Conservation (phyloP, 2,888 invertebrate genomes). For the Ceramica pisi region DNA sequence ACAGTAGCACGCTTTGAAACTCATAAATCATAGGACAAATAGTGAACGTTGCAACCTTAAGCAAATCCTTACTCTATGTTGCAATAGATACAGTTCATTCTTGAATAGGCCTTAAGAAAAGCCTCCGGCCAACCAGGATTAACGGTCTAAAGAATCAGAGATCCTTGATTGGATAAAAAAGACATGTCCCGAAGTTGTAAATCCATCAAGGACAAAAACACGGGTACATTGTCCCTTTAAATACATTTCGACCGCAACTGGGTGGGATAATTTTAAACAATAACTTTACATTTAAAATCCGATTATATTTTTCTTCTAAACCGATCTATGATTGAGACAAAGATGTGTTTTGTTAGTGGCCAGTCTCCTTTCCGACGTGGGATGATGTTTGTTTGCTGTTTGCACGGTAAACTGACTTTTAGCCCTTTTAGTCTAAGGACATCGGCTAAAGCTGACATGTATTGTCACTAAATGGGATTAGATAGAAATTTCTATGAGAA, state of each 20-base stretch:
- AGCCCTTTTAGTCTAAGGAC: slow-evolving; percentile 38
- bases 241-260: slow-evolving; percentile 65
- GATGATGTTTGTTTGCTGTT: slow-evolving; percentile 61
- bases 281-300: slow-evolving; percentile 84
- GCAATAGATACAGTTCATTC: slow-evolving; percentile 24
- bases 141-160: slow-evolving; percentile 40
- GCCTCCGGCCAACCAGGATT: slow-evolving; percentile 40
- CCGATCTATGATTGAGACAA: slow-evolving; percentile 76
- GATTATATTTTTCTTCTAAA: slow-evolving; percentile 80
- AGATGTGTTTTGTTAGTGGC: slow-evolving; percentile 75
- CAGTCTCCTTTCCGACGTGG: slow-evolving; percentile 72
- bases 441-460: slow-evolving; percentile 43
- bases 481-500: slow-evolving; percentile 26
- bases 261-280: slow-evolving; percentile 82
- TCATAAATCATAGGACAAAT: slow-evolving; percentile 58
- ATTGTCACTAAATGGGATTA: slow-evolving; percentile 62
- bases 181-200: slow-evolving; percentile 59
- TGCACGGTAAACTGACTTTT: slow-evolving; percentile 58
- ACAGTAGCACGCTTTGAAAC: slow-evolving; percentile 64
- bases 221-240: slow-evolving; percentile 56
- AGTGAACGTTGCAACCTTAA: slow-evolving; percentile 5
- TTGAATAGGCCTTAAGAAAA: slow-evolving; percentile 9
- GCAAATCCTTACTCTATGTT: slow-evolving; percentile 4
- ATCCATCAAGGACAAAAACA: slow-evolving; percentile 62
- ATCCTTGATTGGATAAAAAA: slow-evolving; percentile 64